Conservation (phyloP, 2,113 vertebrate genomes). For the Lophotis ruficrista region DNA sequence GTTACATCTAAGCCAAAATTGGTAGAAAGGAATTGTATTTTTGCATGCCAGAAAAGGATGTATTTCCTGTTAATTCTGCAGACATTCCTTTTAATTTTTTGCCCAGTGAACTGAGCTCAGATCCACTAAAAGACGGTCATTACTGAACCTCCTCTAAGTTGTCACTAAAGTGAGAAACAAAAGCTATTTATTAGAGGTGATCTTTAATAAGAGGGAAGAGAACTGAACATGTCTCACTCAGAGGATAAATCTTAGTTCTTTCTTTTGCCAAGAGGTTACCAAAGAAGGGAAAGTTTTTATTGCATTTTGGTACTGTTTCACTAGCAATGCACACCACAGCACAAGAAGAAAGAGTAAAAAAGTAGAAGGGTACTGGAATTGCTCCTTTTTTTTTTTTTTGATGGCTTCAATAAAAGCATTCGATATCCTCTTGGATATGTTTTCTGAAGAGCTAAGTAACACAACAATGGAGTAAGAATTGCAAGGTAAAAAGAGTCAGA, state of each 20-base stretch:
- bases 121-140: not conserved
- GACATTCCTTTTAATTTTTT: not conserved
- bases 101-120: not conserved
- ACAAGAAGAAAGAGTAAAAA: not conserved
- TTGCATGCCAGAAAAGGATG: not conserved
- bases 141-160: not conserved
- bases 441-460: not conserved
- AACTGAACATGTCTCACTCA: not conserved
- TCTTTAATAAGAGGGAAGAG: not conserved
- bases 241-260: not conserved
- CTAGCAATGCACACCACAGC: not conserved
- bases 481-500: not conserved
- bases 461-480: not conserved
- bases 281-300: not conserved
- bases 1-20: constrained; percentile 7
- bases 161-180: not conserved
- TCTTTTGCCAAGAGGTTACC: not conserved
- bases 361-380: not conserved
- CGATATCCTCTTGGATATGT: not conserved
- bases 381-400: not conserved
- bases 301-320: not conserved
- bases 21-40: not conserved
- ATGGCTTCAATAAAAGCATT: not conserved
- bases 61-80: not conserved
- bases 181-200: not conserved